phyloP scores from a whole-genome alignment of 2,888 invertebrate species.

The Schizaphis graminum region DNA sequence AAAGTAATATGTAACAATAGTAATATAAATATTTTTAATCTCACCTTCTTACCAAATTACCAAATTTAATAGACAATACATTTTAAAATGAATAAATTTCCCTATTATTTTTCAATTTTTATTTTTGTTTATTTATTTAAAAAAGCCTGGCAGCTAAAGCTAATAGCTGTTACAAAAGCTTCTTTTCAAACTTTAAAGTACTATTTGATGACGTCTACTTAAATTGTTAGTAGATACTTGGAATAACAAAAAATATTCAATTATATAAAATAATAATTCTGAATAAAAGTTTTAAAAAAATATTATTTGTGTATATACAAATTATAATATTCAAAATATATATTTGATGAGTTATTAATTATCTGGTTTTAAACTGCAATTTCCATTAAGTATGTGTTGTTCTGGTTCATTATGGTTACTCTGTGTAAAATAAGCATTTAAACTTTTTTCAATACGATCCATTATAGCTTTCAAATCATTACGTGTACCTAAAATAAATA shows the following conservation, averaged over 20 bases:
- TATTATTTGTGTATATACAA: background rate
- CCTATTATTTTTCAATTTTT: no score
- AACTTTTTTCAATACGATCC: constrained; percentile 84
- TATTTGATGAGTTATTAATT: background rate
- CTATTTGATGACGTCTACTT: background rate
- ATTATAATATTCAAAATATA: constrained; percentile 9
- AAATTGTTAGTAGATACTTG: background rate
- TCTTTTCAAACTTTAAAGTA: background rate
- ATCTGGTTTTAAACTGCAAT: constrained; percentile 52
- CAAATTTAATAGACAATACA: no score
- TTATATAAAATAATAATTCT: background rate
- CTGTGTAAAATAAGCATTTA: constrained; percentile 70
- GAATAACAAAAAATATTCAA: background rate
- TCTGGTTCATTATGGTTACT: background rate
- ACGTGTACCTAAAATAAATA: constrained; percentile 78
- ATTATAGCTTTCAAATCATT: constrained; percentile 90
- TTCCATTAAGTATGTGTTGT: constrained; percentile 22
- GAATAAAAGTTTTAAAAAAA: background rate
- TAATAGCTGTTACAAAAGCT: background rate
- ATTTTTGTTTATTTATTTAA: no score
- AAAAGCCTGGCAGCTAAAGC: background rate
- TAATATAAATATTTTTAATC: no score
- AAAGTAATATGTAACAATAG: no score
- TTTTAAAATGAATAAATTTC: no score
- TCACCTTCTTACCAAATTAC: no score